Evolutionary conservation across 2,797 vertebrate genomes (phyloP), one percentile per base, ranked within the genome.

Genomic region (Gallinago stenura): DNA sequence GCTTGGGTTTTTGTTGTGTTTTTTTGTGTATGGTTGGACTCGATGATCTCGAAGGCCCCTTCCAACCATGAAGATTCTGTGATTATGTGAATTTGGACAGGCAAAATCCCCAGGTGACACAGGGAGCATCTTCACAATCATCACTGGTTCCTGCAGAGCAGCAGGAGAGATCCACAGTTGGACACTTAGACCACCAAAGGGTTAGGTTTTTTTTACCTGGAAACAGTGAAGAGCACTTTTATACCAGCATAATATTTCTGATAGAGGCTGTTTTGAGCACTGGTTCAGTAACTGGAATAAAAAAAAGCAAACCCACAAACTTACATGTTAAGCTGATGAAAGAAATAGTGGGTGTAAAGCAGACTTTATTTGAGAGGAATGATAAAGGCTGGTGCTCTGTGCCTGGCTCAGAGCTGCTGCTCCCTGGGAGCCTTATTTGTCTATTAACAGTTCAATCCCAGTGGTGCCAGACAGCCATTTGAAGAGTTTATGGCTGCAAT

Each of bases 51-150:
- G 22, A 46, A 46, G 46, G 21, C 21, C 21, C 46, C 46, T 46
- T 46, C 46, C 46, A 46, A 22, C 46, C 46, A 46, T 22, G 46
- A 46, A 46, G 46, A 46, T 46, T 46, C 46, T 22, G 46, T 22
- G 46, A 22, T 46, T 46, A 21, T 46, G 46, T 46, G 21, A 22
- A 21, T 80, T 65, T 21, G 68, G 51, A 15, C 35, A 8, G n/a
- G 24, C 50, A 41, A 17, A 64, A 56, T 19, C 30, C 35, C 51
- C 51, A 9, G 54, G 48, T 48, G 57, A 37, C 10, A 12, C 10
- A 12, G 11, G n/a, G 33, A 48, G 13, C 2, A 15, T 19, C 83
- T 12, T 3, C 45, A 14, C 2, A 0, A 12, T 12, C 57, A 2
- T 26, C 20, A 3, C 18, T 41, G 37, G 8, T 12, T 57, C 73